These are phyloP conservation scores for Heliconius himera DNA, from an alignment of 1,140 invertebrate genomes.

Conservation along the genomic window DNA sequence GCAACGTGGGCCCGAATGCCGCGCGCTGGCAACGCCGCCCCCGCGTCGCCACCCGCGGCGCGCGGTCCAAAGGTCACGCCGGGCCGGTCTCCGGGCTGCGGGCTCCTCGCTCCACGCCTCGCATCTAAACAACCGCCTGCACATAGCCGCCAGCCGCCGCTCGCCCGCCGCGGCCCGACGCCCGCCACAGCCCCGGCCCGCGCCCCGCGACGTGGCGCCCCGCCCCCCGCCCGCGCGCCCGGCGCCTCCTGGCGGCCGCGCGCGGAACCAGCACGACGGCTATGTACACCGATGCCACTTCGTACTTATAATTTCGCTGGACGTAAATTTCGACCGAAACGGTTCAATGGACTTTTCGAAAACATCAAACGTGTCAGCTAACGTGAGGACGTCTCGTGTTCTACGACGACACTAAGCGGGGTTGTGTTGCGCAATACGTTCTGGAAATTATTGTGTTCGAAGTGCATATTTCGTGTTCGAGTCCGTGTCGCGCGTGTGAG, in stretches of 20 bases:
- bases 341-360: slow-evolving; percentile 82
- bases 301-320: slow-evolving; percentile 81
- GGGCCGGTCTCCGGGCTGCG: slow-evolving; percentile 37
- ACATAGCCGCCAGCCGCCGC: slow-evolving; percentile 64
- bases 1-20: slow-evolving; percentile 63
- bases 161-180: slow-evolving; percentile 64
- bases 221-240: slow-evolving; percentile 52
- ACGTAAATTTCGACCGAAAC: slow-evolving; percentile 82
- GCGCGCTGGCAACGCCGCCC: slow-evolving; percentile 69
- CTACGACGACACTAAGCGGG: slow-evolving; percentile 59
- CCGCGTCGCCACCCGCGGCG: slow-evolving; percentile 68
- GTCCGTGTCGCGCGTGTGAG: slow-evolving; percentile 61
- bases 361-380: slow-evolving; percentile 71
- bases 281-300: slow-evolving; percentile 81
- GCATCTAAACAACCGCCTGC: slow-evolving; percentile 66
- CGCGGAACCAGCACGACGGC: slow-evolving; percentile 66
- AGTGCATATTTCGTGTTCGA: slow-evolving; percentile 65
- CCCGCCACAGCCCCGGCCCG: slow-evolving; percentile 57
- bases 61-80: slow-evolving; percentile 67
- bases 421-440: slow-evolving; percentile 69
- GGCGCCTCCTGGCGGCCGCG: slow-evolving; percentile 70
- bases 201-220: slow-evolving; percentile 50
- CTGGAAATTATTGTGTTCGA: slow-evolving; percentile 69
- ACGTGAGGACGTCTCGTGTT: slow-evolving; percentile 67
- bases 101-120: slow-evolving; percentile 35